phyloP scores from a whole-genome alignment of 1,140 invertebrate genomes.

The Mactra quadrangularis region DNA sequence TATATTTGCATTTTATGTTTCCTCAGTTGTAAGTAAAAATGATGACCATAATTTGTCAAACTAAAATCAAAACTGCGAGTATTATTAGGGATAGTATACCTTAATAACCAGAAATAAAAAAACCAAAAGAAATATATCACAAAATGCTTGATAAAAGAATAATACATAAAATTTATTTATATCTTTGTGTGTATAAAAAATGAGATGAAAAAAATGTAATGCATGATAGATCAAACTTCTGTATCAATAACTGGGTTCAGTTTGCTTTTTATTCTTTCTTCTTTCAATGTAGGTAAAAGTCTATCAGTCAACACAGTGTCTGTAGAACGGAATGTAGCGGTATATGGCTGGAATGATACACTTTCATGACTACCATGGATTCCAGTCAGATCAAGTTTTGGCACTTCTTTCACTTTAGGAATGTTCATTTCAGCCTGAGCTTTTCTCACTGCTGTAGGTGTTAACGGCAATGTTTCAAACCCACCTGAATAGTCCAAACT shows the following conservation, averaged over 20 bases:
- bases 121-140: too few species aligned
- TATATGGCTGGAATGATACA: conserved; percentile 69
- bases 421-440: conserved; percentile 10
- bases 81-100: too few species aligned
- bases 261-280: conserved; percentile 40
- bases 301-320: conserved; percentile 67
- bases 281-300: conserved; percentile 24
- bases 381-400: conserved; percentile 67
- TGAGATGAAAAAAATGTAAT: too few species aligned
- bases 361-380: conserved; percentile 69
- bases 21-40: too few species aligned
- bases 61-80: too few species aligned
- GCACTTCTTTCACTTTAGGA: conserved; percentile 51
- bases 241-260: conserved; percentile 64
- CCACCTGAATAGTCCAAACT: conserved; percentile 66
- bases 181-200: too few species aligned
- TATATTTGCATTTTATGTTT: too few species aligned
- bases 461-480: conserved; percentile 64
- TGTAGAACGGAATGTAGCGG: conserved; percentile 65
- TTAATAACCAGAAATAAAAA: too few species aligned
- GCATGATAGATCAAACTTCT: conserved; percentile 56
- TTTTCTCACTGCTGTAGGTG: conserved; percentile 64
- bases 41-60: too few species aligned
- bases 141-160: too few species aligned
- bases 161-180: too few species aligned